These are phyloP conservation scores for Pristionchus pacificus DNA, from an alignment of 1,140 invertebrate genomes.

Conservation along the genomic window DNA sequence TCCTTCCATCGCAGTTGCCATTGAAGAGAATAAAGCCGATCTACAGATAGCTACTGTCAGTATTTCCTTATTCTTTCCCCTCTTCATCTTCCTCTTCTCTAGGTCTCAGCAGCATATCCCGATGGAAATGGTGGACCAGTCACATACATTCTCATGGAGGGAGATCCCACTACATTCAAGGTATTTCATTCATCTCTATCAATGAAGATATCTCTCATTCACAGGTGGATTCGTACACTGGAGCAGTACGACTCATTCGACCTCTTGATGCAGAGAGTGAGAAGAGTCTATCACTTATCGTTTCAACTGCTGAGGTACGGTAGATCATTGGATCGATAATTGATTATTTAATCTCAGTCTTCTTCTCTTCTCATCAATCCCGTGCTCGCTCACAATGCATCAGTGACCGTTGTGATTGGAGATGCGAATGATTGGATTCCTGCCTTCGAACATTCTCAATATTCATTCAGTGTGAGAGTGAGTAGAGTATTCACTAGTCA, in stretches of 20 bases:
- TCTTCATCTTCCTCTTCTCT: neutral
- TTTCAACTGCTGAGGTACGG: slow-evolving; percentile 43
- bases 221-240: slow-evolving; percentile 41
- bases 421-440: slow-evolving; percentile 57
- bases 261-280: slow-evolving; percentile 51
- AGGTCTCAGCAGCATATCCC: slow-evolving; percentile 38
- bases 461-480: slow-evolving; percentile 32
- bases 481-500: neutral
- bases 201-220: slow-evolving; percentile 2
- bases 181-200: slow-evolving; percentile 1
- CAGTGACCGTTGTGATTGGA: slow-evolving; percentile 44
- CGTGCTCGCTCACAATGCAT: slow-evolving; percentile 42
- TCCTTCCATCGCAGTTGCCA: slow-evolving; percentile 38
- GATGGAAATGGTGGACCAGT: slow-evolving; percentile 45
- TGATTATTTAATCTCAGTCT: slow-evolving; percentile 10
- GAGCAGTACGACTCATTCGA: slow-evolving; percentile 41
- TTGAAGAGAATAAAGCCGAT: slow-evolving; percentile 52
- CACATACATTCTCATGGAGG: slow-evolving; percentile 42
- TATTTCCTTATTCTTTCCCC: no score
- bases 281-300: slow-evolving; percentile 27
- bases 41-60: slow-evolving; percentile 45
- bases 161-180: slow-evolving; percentile 43
- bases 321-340: neutral
- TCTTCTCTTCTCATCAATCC: slow-evolving; percentile 25
- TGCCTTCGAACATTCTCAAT: slow-evolving; percentile 46